phyloP scores from a whole-genome alignment of 2,113 vertebrate genomes.

The Notechis scutatus region DNA sequence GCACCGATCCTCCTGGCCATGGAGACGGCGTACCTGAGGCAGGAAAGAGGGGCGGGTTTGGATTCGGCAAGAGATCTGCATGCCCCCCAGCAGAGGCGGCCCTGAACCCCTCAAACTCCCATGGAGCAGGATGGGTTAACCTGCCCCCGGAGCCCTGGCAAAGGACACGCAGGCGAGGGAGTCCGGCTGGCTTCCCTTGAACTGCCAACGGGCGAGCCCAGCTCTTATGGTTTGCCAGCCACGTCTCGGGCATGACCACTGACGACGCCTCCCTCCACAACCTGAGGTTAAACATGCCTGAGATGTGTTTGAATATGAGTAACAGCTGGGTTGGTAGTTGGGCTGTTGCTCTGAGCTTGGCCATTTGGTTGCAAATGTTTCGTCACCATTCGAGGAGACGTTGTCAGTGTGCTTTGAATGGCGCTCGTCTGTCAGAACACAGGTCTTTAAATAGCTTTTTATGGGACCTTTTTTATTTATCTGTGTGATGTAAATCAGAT shows the following conservation, averaged over 20 bases:
- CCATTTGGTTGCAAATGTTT: no score
- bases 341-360: no score
- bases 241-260: background rate
- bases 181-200: background rate
- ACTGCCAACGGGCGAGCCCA: background rate
- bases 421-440: no score
- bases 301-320: no score
- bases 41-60: background rate
- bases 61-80: background rate
- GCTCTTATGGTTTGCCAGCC: background rate
- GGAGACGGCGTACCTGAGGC: conserved; percentile 83
- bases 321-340: no score
- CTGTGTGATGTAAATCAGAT: no score
- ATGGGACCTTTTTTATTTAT: no score
- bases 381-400: no score
- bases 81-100: background rate
- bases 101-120: background rate
- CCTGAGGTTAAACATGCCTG: background rate
- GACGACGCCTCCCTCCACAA: background rate
- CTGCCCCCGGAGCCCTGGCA: background rate
- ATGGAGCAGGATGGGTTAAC: background rate
- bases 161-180: background rate
- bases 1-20: conserved; percentile 92
- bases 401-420: no score
- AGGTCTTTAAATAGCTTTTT: no score